A percentile compares a stretch with the other conserved stretches of the same genome.
phyloP scores from a whole-genome alignment of 2,888 invertebrate species.

The Imbricaverruca yamaguchii region DNA sequence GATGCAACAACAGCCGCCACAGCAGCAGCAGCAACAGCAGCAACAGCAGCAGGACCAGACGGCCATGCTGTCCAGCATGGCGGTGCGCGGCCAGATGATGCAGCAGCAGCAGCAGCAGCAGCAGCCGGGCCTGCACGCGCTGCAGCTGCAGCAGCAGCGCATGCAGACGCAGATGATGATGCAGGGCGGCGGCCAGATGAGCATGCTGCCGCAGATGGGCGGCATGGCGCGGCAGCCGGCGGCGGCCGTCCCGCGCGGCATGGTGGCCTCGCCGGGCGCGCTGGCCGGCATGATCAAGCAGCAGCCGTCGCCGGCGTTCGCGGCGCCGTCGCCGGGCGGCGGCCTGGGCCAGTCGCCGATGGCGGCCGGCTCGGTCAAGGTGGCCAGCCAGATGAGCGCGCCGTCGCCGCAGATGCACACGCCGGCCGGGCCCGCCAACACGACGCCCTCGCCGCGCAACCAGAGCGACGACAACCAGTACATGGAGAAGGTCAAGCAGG shows the following conservation, averaged over 20 bases:
- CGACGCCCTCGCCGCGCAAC: conserved; percentile 12
- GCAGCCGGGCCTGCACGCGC: not conserved
- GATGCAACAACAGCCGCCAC: not conserved
- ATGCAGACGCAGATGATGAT: conserved; percentile 15
- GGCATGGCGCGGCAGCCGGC: conserved; percentile 30
- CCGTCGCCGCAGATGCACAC: conserved; percentile 35
- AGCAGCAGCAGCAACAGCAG: not conserved
- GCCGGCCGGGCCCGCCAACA: conserved; percentile 25
- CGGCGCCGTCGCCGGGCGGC: conserved; percentile 33
- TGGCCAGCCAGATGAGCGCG: conserved; percentile 35
- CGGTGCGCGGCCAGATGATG: not conserved
- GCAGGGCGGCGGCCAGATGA: conserved; percentile 20
- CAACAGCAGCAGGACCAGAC: not conserved
- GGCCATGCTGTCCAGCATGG: not conserved
- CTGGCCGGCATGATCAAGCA: conserved; percentile 3
- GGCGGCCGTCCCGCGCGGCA: conserved; percentile 16
- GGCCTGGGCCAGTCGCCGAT: conserved; percentile 34
- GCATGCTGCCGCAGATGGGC: conserved; percentile 27
- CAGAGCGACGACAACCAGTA: conserved; percentile 74
- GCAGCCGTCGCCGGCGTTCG: conserved; percentile 25
- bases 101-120: not conserved
- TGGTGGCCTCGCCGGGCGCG: not conserved
- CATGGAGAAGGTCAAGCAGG: conserved; percentile 81
- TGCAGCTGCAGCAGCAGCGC: conserved; percentile 9
- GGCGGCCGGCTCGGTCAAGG: conserved; percentile 29